A percentile compares a stretch with the other conserved stretches of the same genome.
phyloP scores from a whole-genome alignment of 2,113 vertebrate genomes.

The Mobula birostris region DNA sequence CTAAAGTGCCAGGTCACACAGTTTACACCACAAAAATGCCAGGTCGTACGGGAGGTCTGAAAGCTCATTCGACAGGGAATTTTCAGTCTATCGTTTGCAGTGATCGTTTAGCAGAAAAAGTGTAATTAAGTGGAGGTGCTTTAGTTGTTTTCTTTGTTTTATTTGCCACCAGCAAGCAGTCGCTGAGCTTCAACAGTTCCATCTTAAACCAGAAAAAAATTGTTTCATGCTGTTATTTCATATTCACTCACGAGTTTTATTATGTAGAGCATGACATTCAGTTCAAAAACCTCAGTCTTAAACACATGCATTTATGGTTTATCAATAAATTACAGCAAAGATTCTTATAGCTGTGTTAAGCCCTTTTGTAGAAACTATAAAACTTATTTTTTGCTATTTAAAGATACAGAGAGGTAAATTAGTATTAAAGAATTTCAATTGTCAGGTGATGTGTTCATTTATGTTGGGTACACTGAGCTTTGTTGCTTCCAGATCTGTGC shows the following conservation, averaged over 20 bases:
- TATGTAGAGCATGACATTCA: conserved; percentile 42
- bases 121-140: no score
- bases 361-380: not conserved
- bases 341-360: not conserved
- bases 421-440: not conserved
- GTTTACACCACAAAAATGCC: no score
- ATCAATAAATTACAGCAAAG: not conserved
- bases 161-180: no score
- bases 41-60: no score
- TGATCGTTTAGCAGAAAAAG: no score
- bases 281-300: not conserved
- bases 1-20: no score
- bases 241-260: conserved; percentile 38
- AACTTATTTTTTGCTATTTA: not conserved
- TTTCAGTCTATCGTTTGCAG: no score
- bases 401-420: not conserved
- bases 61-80: no score
- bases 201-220: no score
- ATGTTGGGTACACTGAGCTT: not conserved
- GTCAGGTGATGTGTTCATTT: not conserved
- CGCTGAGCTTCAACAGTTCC: no score
- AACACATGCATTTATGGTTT: not conserved
- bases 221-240: conserved; percentile 45
- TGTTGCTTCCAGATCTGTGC: not conserved
- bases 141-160: no score